These are phyloP conservation scores for Dione juno DNA, from an alignment of 2,888 invertebrate species.

Conservation along the genomic window DNA sequence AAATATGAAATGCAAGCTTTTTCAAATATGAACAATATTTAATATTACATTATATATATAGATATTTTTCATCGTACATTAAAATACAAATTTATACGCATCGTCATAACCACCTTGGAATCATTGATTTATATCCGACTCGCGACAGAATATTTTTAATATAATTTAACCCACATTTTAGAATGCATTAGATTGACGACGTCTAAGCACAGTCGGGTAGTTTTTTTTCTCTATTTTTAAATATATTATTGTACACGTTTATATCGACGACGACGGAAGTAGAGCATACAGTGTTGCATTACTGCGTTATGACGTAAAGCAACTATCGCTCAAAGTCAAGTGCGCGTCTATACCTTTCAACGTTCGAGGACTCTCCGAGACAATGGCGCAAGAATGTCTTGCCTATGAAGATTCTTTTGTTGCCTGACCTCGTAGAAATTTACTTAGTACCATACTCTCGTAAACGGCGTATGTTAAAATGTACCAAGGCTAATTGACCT, in stretches of 20 bases:
- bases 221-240: not conserved
- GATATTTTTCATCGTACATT: too few species aligned
- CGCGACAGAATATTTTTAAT: slow-evolving; percentile 6
- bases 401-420: slow-evolving; percentile 36
- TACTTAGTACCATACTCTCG: slow-evolving; percentile 13
- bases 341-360: slow-evolving; percentile 38
- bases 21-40: too few species aligned
- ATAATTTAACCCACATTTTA: slow-evolving; percentile 8
- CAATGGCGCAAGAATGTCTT: slow-evolving; percentile 29
- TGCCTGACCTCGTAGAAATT: slow-evolving; percentile 35
- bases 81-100: not conserved
- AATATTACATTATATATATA: too few species aligned
- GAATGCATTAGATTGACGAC: not conserved
- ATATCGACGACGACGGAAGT: not conserved
- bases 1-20: too few species aligned
- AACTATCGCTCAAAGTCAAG: slow-evolving; percentile 38
- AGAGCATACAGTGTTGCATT: slow-evolving; percentile 10
- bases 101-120: slow-evolving; percentile 7
- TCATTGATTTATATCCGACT: not conserved
- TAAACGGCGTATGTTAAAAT: slow-evolving; percentile 10
- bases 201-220: not conserved
- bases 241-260: not conserved
- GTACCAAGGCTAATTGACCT: slow-evolving; percentile 27
- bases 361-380: slow-evolving; percentile 32
- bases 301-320: slow-evolving; percentile 25